Conservation (phyloP, 1,140 invertebrate species). For the Zaprionus africanus region DNA sequence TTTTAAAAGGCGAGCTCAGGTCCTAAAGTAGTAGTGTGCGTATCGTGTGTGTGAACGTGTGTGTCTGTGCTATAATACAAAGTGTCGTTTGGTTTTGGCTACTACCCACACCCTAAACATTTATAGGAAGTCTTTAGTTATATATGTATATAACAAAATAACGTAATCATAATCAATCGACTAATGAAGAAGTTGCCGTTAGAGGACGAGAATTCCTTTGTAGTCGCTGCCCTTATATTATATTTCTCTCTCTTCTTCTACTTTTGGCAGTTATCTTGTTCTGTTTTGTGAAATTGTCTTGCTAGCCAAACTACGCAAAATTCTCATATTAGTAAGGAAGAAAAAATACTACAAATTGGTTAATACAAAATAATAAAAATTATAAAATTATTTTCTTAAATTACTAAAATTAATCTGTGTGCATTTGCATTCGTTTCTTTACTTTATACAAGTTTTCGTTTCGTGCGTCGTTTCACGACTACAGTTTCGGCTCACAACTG, state of each 20-base stretch:
- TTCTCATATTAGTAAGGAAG: slow-evolving; percentile 78
- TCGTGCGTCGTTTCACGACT: slow-evolving; percentile 33
- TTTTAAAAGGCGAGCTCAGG: slow-evolving; percentile 62
- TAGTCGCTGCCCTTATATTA: slow-evolving; percentile 49
- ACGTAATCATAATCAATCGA: slow-evolving; percentile 71
- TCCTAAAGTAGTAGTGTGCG: slow-evolving; percentile 63
- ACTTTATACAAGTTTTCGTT: slow-evolving; percentile 64
- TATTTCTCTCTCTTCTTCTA: slow-evolving; percentile 33
- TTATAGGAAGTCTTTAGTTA: slow-evolving; percentile 78
- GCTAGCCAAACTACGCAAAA: slow-evolving; percentile 73
- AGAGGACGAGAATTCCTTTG: slow-evolving; percentile 82
- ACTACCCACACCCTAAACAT: slow-evolving; percentile 79
- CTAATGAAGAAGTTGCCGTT: slow-evolving; percentile 85
- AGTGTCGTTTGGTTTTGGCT: slow-evolving; percentile 57
- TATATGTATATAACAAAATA: slow-evolving; percentile 68
- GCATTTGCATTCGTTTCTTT: slow-evolving; percentile 37
- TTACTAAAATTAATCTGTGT: slow-evolving; percentile 51
- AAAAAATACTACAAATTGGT: slow-evolving; percentile 72
- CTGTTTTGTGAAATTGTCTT: slow-evolving; percentile 4
- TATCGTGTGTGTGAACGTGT: slow-evolving; percentile 38
- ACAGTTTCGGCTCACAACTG: slow-evolving; percentile 66
- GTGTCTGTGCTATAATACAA: slow-evolving; percentile 77
- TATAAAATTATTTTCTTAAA: slow-evolving; percentile 80
- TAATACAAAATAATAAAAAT: slow-evolving; percentile 63
- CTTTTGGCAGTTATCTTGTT: slow-evolving; percentile 57